A percentile compares a stretch with the other conserved stretches of the same genome.
These are phyloP conservation scores for Anoura caudifer DNA, from an alignment of 2,113 vertebrate genomes.

Conservation along the genomic window DNA sequence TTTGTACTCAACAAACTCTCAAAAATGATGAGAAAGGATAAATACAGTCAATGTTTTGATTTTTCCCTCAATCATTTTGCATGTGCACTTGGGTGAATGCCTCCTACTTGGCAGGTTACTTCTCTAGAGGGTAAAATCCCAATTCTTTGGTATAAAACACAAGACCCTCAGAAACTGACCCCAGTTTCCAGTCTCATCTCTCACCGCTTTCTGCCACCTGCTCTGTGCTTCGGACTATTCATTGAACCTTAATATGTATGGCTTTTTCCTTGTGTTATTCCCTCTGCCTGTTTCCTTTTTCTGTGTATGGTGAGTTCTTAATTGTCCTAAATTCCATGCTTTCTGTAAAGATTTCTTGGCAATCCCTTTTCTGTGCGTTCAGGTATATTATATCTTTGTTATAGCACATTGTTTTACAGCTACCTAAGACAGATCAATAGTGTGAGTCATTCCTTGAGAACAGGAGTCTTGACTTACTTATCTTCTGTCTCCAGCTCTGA, in stretches of 20 bases:
- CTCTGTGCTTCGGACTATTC: not conserved
- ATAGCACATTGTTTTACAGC: not conserved
- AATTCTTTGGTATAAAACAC: not conserved
- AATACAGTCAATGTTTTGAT: not conserved
- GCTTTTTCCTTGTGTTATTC: not conserved
- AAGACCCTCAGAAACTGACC: not conserved
- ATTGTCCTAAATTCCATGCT: not conserved
- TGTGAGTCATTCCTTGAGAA: not conserved
- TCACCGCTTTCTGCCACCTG: not conserved
- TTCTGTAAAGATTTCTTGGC: not conserved
- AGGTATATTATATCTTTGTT: not conserved
- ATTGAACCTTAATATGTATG: not conserved
- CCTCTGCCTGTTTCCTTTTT: not conserved
- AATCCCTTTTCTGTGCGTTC: not conserved
- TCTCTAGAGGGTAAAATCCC: not conserved
- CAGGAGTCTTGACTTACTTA: not conserved
- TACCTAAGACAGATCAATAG: not conserved
- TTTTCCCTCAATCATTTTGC: not conserved
- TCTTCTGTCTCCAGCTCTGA: not conserved
- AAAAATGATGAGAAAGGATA: not conserved
- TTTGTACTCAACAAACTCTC: not conserved
- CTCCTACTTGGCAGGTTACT: not conserved
- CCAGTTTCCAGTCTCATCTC: not conserved
- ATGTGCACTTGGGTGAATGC: not conserved
- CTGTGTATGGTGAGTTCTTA: too few species aligned